Evolutionary conservation across 2,888 invertebrate genomes (phyloP), one percentile per base, ranked within the genome.

Genomic region (Pollenia labialis): DNA sequence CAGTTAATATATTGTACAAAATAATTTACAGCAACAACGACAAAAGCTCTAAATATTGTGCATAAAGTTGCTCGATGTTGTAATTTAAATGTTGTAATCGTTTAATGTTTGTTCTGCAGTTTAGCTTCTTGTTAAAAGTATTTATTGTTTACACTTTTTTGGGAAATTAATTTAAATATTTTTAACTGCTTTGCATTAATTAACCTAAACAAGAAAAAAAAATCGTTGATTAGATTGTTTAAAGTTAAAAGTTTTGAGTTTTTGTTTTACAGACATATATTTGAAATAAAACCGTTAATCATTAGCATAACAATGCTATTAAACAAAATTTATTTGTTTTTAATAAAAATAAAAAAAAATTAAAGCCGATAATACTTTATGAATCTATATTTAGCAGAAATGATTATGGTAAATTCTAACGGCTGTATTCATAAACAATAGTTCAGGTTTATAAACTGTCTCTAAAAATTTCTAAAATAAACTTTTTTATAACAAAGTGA

Each of bases 31-130:
- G 40, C 42, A 58, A 58, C 40, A 14, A 1, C 40, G 44, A 32
- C 68, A 58, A 40, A 71, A 69, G 23, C 23, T 52, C 50, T 40
- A 69, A 64, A 72, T 16, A 74, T 72, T 54, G 18, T 48, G 71
- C 62, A 60, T 71, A 81, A 52, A 83, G 83, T 83, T 84, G 86
- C 81, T 75, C 66, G 75, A 85, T 66, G 58, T 68, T 80, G 77
- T 69, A 87, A 77, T 81, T 76, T 83, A 87, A 76, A 81, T 87
- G 77, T 87, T 81, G 79, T 71, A 81, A 85, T 87, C 69, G 71
- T 85, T 85, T 85, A 66, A 48, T 66, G 69, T 74, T 76, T 60
- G 42, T 82, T 74, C 44, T 71, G 32, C 6, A 32, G 68, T 80
- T 76, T 7, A 68, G 64, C 40, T 75, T 77, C 46, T 82, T 58